Conservation (phyloP, 2,888 invertebrate genomes). For the Himalopsyche japonica region DNA sequence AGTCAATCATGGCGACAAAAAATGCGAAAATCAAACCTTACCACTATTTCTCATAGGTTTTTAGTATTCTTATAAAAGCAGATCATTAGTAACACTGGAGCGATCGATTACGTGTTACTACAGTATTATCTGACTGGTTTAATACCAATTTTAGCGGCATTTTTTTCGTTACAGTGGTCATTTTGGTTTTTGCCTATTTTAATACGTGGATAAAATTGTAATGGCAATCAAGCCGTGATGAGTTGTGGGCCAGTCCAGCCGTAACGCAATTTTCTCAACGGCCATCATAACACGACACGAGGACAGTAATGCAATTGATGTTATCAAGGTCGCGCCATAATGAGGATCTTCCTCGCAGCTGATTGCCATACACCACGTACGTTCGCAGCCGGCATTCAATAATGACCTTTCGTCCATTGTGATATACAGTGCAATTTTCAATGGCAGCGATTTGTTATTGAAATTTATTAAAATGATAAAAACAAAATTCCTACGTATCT, state of each 20-base stretch:
- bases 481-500: too few species aligned
- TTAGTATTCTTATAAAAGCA: too few species aligned
- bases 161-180: too few species aligned
- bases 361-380: not conserved
- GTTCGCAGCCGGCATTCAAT: not conserved
- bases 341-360: not conserved
- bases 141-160: too few species aligned
- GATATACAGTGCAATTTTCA: not conserved
- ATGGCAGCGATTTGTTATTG: not conserved
- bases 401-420: not conserved
- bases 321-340: not conserved
- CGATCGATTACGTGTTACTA: too few species aligned
- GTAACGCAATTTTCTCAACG: not conserved
- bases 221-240: not conserved
- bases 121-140: too few species aligned
- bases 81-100: too few species aligned
- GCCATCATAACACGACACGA: not conserved
- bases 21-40: too few species aligned
- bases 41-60: too few species aligned
- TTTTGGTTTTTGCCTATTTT: too few species aligned
- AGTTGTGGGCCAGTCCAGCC: not conserved
- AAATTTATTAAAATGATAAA: too few species aligned
- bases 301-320: not conserved
- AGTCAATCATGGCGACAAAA: too few species aligned
- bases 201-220: not conserved